Percentiles rank a stretch among this genome's conserved stretches.
Evolutionary conservation across 1,140 invertebrate genomes (phyloP).

Genomic region (Aphidius gifuensis): DNA sequence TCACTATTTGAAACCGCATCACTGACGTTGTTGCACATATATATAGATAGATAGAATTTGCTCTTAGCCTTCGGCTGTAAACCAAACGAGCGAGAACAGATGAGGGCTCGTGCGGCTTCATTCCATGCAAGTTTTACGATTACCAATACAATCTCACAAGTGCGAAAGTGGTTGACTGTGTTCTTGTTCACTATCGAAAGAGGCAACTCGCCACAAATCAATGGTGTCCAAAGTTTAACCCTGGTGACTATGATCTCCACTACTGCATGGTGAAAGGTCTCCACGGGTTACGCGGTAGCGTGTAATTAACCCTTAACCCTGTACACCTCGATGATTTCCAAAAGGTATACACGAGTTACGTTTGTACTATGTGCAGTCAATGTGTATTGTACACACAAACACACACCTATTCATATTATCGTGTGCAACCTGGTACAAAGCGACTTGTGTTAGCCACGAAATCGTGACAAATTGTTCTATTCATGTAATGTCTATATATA

Average conservation of each 20-base stretch:
- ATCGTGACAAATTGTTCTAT: constrained; percentile 21
- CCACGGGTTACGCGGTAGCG: constrained; percentile 37
- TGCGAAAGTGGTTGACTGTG: constrained; percentile 21
- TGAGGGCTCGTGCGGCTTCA: neutral
- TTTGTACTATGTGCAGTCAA: neutral
- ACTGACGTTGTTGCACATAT: neutral
- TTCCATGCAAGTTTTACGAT: constrained; percentile 24
- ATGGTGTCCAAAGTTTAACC: constrained; percentile 46
- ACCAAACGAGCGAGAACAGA: no score
- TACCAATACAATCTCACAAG: constrained; percentile 20
- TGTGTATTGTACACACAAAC: no score
- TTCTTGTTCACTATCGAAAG: neutral
- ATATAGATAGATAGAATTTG: no score
- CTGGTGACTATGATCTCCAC: constrained; percentile 11
- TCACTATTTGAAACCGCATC: neutral
- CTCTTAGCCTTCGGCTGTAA: no score
- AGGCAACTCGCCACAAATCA: constrained; percentile 40
- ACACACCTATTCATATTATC: neutral
- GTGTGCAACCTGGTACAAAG: neutral
- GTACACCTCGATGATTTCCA: constrained; percentile 39
- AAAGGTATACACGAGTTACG: constrained; percentile 17
- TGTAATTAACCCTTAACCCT: constrained; percentile 44
- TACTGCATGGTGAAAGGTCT: constrained; percentile 12
- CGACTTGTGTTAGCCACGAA: constrained; percentile 8
- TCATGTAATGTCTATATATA: no score